phyloP scores from a whole-genome alignment of 2,888 invertebrate species.

The Chelonus formosanus region DNA sequence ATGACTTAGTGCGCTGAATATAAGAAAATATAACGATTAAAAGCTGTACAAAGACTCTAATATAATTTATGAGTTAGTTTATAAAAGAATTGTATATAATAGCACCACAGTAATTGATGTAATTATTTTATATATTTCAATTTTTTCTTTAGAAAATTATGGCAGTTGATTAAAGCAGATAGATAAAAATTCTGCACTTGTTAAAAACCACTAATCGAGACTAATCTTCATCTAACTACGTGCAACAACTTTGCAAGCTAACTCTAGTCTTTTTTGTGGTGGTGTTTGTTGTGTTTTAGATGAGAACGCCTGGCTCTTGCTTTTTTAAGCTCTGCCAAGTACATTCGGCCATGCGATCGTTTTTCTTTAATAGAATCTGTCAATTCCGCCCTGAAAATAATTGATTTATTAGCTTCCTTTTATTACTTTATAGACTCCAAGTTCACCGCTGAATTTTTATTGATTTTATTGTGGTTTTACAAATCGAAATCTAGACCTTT shows the following conservation, averaged over 20 bases:
- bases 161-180: conserved; percentile 21
- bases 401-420: conserved; percentile 45
- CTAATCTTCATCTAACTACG: conserved; percentile 10
- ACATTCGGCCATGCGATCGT: conserved; percentile 52
- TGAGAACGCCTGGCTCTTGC: conserved; percentile 55
- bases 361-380: conserved; percentile 48
- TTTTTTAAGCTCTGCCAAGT: conserved; percentile 52
- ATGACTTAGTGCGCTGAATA: conserved; percentile 52
- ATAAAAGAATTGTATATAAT: conserved; percentile 37
- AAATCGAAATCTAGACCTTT: too few relatives aligned
- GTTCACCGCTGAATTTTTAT: too few relatives aligned
- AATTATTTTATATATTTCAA: not conserved
- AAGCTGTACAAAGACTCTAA: conserved; percentile 60
- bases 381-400: conserved; percentile 56
- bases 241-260: conserved; percentile 17
- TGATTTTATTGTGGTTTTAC: too few relatives aligned
- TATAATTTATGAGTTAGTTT: conserved; percentile 51
- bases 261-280: conserved; percentile 57
- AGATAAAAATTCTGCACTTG: not conserved
- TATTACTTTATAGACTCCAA: not conserved
- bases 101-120: not conserved
- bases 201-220: not conserved
- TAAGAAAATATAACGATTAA: conserved; percentile 54
- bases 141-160: not conserved
- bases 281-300: conserved; percentile 54